Evolutionary conservation across 2,888 invertebrate species (phyloP).

Genomic region (Parapristionchus giblindavisi): DNA sequence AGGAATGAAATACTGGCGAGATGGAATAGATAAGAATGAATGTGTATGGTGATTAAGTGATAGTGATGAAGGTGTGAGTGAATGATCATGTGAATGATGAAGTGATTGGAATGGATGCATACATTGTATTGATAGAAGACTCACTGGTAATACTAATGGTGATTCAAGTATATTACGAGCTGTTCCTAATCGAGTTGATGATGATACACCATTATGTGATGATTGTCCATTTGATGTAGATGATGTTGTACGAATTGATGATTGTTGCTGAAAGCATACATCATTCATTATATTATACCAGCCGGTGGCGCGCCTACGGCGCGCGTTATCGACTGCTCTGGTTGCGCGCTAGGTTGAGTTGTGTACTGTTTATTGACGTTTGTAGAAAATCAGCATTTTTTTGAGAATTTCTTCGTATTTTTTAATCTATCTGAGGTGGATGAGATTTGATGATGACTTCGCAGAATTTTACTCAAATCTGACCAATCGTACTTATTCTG

Average conservation of each 20-base stretch:
- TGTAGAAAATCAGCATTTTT: too few relatives aligned
- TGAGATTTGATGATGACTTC: too few relatives aligned
- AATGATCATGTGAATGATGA: conserved; percentile 1
- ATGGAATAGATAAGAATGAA: conserved; percentile 5
- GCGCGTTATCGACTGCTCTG: too few relatives aligned
- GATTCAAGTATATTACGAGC: conserved; percentile 15
- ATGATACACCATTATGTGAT: conserved; percentile 7
- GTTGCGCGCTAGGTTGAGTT: neutral
- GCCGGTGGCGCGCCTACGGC: too few relatives aligned
- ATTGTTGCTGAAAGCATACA: neutral
- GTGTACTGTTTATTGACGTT: neutral
- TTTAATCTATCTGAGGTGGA: too few relatives aligned
- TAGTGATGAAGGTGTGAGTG: conserved; percentile 14
- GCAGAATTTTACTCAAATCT: too few relatives aligned
- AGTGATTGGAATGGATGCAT: conserved; percentile 10
- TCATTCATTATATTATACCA: neutral
- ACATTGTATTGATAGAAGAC: neutral
- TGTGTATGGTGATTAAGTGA: conserved; percentile 17
- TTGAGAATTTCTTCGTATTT: too few relatives aligned
- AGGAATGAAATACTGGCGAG: too few relatives aligned
- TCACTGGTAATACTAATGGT: conserved; percentile 20
- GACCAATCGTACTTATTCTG: too few relatives aligned
- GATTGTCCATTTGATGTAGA: neutral
- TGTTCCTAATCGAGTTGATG: conserved; percentile 26
- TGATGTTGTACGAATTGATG: neutral